Evolutionary conservation across 2,797 vertebrate species (phyloP), one percentile per base, ranked within the genome.

Genomic region (Vireo griseus): DNA sequence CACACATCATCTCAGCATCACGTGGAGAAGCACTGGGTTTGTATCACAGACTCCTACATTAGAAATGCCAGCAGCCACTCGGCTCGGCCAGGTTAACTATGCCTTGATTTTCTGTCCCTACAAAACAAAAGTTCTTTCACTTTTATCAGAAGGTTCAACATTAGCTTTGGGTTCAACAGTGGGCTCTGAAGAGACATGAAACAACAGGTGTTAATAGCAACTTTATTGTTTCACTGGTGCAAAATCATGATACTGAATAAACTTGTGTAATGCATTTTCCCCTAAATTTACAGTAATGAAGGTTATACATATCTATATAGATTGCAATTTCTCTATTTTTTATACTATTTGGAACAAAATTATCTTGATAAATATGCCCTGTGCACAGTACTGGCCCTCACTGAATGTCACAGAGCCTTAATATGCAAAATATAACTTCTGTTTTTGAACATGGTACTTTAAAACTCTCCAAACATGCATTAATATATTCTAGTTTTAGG

Each of bases 201-300:
- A 88, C 83, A 89, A 79, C 59, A 94, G 67, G 55, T 96, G 97
- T 98, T 98, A 98, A 98, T 97, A 98, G 95, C 96, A 98, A 98
- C 94, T 98, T 98, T 98, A 98, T 98, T 98, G 96, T 98, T 97
- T 97, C 96, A 98, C 96, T 92, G 97, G 97, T 98, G 98, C 95
- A 97, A 98, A 97, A 97, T 96, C 86, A 96, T 96, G 94, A 95
- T 97, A 97, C 92, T 37, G 92, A 96, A 95, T 96, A 96, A 96
- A 96, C 94, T 90, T 61, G 92, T 97, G 97, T 97, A 98, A 98
- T 97, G 97, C 96, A 97, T 98, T 98, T 97, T 95, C 90, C 97
- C 98, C 97, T 98, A 98, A 98, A 99, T 98, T 99, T 98, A 99
- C 98, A 99, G 97, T 98, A 98, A 97, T 92, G 97, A 97, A 98